Evolutionary conservation across 2,888 invertebrate genomes (phyloP).

Genomic region (Dicyrtomina minuta): DNA sequence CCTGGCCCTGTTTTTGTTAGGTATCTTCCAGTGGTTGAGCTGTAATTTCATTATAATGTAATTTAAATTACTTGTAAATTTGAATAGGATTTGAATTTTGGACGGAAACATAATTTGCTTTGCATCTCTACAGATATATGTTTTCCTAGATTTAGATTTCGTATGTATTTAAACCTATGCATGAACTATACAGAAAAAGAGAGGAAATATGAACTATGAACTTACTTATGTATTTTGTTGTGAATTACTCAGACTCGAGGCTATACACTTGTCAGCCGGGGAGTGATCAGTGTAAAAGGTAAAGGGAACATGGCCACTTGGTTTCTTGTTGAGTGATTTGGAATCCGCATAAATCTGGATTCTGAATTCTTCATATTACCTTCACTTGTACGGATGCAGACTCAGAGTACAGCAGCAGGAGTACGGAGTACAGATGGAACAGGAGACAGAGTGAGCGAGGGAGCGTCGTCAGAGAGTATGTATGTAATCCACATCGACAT

Average conservation of each 20-base stretch:
- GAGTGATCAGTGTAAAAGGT: constrained; percentile 86
- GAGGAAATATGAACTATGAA: no score
- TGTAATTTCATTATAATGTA: no score
- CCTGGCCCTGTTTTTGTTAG: no score
- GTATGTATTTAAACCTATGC: no score
- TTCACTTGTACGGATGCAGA: no score
- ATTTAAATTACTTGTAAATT: not conserved
- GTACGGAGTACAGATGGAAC: not conserved
- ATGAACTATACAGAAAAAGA: no score
- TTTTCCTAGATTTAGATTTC: no score
- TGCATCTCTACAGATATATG: no score
- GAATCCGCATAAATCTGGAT: not conserved
- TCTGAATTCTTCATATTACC: not conserved
- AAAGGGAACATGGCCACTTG: constrained; percentile 93
- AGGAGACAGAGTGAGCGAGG: not conserved
- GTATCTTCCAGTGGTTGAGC: no score
- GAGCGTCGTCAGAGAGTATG: not conserved
- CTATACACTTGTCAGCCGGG: constrained; percentile 80
- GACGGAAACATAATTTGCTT: not conserved
- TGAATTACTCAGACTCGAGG: constrained; percentile 58
- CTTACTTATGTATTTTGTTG: no score
- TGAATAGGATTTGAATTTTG: not conserved
- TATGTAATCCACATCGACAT: no score
- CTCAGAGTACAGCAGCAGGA: not conserved
- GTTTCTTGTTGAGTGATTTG: constrained; percentile 61